Conservation (phyloP, 2,113 vertebrate genomes). For the Ramphastos sulfuratus region DNA sequence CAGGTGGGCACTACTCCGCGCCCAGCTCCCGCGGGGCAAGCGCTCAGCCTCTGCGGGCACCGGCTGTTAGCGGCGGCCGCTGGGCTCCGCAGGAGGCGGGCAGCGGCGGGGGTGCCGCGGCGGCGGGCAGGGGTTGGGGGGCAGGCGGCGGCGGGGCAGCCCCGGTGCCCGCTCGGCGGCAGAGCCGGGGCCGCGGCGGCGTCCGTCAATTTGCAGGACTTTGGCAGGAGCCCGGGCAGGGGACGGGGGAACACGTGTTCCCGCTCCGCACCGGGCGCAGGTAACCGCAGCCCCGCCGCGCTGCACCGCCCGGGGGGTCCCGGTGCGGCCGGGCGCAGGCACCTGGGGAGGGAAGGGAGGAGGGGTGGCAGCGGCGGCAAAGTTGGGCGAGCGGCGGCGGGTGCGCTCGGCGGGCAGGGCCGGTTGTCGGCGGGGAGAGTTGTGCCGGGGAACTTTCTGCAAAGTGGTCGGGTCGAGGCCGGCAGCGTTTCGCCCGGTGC, state of each 20-base stretch:
- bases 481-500: not conserved
- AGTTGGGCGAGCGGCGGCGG: not conserved
- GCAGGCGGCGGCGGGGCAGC: too few species aligned
- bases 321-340: not conserved
- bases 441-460: constrained; percentile 54
- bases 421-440: not conserved
- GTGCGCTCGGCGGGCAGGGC: not conserved
- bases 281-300: not conserved
- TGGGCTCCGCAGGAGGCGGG: too few species aligned
- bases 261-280: constrained; percentile 10
- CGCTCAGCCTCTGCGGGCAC: too few species aligned
- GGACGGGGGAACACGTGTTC: not conserved
- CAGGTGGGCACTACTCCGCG: constrained; percentile 34
- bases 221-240: not conserved
- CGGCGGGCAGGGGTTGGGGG: too few species aligned
- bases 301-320: not conserved
- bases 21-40: not conserved
- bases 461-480: constrained; percentile 25
- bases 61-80: too few species aligned
- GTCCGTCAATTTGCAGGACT: not conserved
- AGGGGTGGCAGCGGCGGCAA: not conserved
- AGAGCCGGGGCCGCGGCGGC: not conserved
- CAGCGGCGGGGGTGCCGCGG: too few species aligned
- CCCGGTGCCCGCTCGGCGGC: too few species aligned
- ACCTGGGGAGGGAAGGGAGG: not conserved